phyloP scores from a whole-genome alignment of 2,113 vertebrate species.

The Oxyura jamaicensis region DNA sequence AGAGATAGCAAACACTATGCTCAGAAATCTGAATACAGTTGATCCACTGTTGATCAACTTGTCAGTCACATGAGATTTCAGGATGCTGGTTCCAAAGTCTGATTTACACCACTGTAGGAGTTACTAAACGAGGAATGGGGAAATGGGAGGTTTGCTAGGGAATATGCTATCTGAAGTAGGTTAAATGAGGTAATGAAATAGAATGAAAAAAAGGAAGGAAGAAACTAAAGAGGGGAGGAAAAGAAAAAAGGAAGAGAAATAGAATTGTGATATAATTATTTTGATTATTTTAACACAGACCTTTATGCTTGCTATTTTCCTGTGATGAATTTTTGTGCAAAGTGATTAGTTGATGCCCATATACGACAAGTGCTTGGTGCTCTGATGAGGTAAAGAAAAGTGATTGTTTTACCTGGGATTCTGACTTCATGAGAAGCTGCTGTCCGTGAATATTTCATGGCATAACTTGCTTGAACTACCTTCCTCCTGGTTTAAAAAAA shows the following conservation, averaged over 20 bases:
- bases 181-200: not conserved
- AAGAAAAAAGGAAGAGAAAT: not conserved
- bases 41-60: not conserved
- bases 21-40: not conserved
- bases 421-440: not conserved
- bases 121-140: not conserved
- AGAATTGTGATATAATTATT: not conserved
- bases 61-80: slow-evolving; percentile 13
- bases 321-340: not conserved
- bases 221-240: not conserved
- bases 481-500: not conserved
- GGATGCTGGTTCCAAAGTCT: not conserved
- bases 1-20: not conserved
- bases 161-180: not conserved
- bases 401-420: not conserved
- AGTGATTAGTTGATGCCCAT: not conserved
- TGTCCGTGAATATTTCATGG: not conserved
- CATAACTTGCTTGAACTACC: not conserved
- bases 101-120: not conserved
- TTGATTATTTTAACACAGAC: not conserved
- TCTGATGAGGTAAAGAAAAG: not conserved
- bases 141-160: not conserved
- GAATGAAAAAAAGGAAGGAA: not conserved
- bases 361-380: not conserved
- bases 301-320: not conserved